Evolutionary conservation across 2,888 invertebrate genomes (phyloP), one percentile per base, ranked within the genome.

Genomic region (Pseudolycoriella hygida): DNA sequence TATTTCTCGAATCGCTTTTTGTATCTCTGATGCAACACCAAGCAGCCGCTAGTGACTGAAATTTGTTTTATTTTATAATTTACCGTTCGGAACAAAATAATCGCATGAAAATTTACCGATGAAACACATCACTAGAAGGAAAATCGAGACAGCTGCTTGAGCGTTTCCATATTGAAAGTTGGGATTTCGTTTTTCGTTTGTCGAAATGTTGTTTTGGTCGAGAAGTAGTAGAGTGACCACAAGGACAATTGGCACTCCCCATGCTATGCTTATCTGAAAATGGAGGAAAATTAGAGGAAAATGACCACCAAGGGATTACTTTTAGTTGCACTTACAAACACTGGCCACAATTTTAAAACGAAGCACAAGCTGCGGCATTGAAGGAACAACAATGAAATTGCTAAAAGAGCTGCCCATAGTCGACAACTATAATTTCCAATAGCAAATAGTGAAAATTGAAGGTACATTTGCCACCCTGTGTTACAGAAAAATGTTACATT

Each of bases 301-400:
- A 18, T 18, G 10, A 39, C 6, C 3, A 39, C 3, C 17, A 3
- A 5, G 10, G 2, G 17, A 17, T 4, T 3, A 39, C 3, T 17
- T 17, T 15, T 75, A 5, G 30, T 34, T 10, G 25, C 34, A 42
- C 46, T 51, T 49, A 75, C 68, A 60, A 81, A 75, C 54, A 73
- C 68, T 1, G 83, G 83, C 66, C 82, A 80, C 2, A 88, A 59
- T 43, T 80, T 78, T 20, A 85, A 66, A 46, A 89, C 80, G 61
- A 82, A 87, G 55, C 87, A 83, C 3, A 88, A 70, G 49, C 89
- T 88, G 46, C 85, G 76, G 49, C 82, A 83, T 63, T 88, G 77
- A 45, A 92, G 66, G 60, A 92, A 80, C 25, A 92, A 72, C 31
- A 94, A 61, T 5, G 80, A 77, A 31, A 87, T 71, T 2, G 92